Evolutionary conservation across 2,797 vertebrate species (phyloP).

Genomic region (Microhierax caerulescens): DNA sequence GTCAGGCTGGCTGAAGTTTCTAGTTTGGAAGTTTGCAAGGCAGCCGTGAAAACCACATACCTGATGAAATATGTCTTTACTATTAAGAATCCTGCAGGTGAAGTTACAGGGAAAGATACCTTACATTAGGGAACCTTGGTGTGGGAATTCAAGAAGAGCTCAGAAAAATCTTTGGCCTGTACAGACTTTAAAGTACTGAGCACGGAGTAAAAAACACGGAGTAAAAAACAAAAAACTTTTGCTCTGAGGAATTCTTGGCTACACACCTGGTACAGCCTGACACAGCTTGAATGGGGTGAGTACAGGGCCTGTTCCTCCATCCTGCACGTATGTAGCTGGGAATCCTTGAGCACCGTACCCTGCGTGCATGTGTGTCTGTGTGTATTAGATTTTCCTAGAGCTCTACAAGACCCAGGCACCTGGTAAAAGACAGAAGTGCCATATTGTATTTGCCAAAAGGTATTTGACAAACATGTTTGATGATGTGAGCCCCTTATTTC

Average conservation of each 20-base stretch:
- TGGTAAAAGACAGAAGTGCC: neutral
- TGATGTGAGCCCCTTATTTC: neutral
- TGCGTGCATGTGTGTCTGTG: neutral
- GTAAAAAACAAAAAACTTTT: neutral
- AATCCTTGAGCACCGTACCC: neutral
- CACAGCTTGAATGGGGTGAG: neutral
- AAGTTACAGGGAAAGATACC: neutral
- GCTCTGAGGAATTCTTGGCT: neutral
- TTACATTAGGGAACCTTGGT: neutral
- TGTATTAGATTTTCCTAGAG: neutral
- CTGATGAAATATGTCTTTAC: neutral
- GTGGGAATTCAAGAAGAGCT: neutral
- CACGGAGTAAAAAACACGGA: too few species aligned
- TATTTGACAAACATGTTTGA: neutral
- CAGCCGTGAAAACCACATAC: neutral
- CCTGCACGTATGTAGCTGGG: neutral
- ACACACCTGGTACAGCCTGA: neutral
- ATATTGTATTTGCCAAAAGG: neutral
- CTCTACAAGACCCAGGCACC: neutral
- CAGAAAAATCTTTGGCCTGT: neutral
- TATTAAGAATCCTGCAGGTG: neutral
- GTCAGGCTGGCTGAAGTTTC: neutral
- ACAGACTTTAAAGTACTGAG: neutral
- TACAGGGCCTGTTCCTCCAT: neutral
- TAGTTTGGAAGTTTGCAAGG: neutral